Conservation (phyloP, 2,888 invertebrate genomes). For the Spicauda simplicius region DNA sequence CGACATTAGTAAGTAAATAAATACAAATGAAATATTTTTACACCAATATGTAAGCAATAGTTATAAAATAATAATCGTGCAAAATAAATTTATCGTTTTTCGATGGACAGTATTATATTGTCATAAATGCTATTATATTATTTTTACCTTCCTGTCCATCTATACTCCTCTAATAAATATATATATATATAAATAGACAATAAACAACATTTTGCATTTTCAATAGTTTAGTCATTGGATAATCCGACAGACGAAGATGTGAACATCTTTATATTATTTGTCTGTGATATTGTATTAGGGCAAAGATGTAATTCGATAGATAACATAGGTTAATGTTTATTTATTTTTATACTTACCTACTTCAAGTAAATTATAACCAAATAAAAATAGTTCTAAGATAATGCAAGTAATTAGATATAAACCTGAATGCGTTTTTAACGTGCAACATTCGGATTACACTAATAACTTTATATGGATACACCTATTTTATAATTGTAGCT, state of each 20-base stretch:
- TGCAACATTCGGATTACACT: background rate
- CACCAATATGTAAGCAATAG: too few species aligned
- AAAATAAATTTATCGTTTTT: background rate
- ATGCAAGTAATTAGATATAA: background rate
- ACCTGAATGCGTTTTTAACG: background rate
- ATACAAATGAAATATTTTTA: too few species aligned
- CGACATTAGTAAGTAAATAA: too few species aligned
- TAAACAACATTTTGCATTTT: constrained; percentile 19
- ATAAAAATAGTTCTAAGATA: constrained; percentile 20
- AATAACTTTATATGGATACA: too few species aligned
- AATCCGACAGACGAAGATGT: constrained; percentile 30
- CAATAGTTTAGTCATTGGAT: constrained; percentile 5
- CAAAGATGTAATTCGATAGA: constrained; percentile 20
- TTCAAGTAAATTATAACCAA: constrained; percentile 27
- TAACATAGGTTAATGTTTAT: constrained; percentile 16
- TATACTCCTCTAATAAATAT: background rate
- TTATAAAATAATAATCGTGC: background rate
- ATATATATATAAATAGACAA: constrained; percentile 27
- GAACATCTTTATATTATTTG: constrained; percentile 24
- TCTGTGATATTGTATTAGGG: constrained; percentile 34
- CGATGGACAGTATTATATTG: background rate
- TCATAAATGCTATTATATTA: background rate
- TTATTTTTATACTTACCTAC: constrained; percentile 26
- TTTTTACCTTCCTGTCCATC: constrained; percentile 17
- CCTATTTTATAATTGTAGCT: too few species aligned